Percentiles rank a stretch among this genome's conserved stretches.
These are phyloP conservation scores for Heterodera schachtii DNA, from an alignment of 1,140 invertebrate species.

Conservation along the genomic window DNA sequence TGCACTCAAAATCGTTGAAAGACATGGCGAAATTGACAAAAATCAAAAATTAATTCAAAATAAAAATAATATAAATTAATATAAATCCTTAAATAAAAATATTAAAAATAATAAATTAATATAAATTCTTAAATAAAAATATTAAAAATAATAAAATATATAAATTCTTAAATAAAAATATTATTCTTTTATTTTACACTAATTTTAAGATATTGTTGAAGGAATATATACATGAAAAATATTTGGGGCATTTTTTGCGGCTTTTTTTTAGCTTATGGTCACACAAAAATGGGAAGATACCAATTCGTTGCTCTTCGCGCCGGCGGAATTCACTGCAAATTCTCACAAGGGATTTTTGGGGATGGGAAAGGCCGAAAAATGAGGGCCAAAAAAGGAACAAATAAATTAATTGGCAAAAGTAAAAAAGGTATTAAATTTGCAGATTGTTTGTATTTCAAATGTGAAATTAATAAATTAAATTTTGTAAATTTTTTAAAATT, in stretches of 20 bases:
- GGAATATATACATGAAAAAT: too few relatives aligned
- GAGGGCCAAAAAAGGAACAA: neutral
- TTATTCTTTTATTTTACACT: too few relatives aligned
- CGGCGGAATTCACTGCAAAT: neutral
- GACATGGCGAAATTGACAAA: neutral
- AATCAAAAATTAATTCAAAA: neutral
- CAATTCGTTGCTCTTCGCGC: neutral
- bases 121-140: neutral
- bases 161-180: too few relatives aligned
- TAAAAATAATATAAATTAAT: too few relatives aligned
- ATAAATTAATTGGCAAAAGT: neutral
- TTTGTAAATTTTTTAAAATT: neutral
- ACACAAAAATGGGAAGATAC: neutral
- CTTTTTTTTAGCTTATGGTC: neutral
- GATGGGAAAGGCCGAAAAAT: neutral
- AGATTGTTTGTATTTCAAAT: too few relatives aligned
- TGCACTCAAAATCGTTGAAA: neutral
- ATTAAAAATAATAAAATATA: too few relatives aligned
- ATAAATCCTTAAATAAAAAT: too few relatives aligned
- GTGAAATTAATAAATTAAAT: too few relatives aligned
- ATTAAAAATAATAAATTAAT: conserved; percentile 1
- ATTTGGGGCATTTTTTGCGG: neutral
- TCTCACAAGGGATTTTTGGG: neutral
- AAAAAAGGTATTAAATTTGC: neutral
- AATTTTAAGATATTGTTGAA: too few relatives aligned